These are phyloP conservation scores for Chironomus tentans DNA, from an alignment of 2,888 invertebrate genomes.

Conservation along the genomic window DNA sequence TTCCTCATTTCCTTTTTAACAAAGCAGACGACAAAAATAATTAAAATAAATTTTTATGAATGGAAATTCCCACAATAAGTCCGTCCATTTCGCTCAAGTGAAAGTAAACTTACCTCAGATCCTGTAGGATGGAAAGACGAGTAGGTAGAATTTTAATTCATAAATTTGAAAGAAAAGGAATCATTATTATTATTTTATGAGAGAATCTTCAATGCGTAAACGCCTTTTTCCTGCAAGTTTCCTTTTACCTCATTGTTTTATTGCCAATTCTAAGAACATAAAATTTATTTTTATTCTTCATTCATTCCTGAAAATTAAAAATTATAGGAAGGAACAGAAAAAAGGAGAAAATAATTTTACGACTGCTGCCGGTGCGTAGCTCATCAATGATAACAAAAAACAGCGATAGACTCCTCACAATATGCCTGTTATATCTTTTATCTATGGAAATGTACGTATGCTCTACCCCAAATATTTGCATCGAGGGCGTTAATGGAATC, in stretches of 20 bases:
- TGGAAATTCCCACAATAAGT: constrained; percentile 4
- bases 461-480: constrained; percentile 17
- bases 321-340: background rate
- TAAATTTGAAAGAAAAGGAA: background rate
- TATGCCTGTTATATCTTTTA: background rate
- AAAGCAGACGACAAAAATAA: background rate
- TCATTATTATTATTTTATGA: background rate
- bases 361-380: background rate
- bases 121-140: background rate
- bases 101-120: background rate
- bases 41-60: constrained; percentile 1
- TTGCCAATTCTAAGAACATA: too few relatives aligned
- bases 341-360: background rate
- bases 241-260: too few relatives aligned
- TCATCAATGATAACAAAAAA: background rate
- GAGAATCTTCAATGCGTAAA: background rate
- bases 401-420: background rate
- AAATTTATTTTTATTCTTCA: too few relatives aligned
- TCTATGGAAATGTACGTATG: background rate
- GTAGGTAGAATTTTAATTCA: background rate
- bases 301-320: too few relatives aligned
- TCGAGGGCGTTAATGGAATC: constrained; percentile 7
- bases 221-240: constrained; percentile 19
- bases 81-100: too few relatives aligned
- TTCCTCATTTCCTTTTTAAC: too few relatives aligned